These are phyloP conservation scores for Phalloptychus januarius DNA, from an alignment of 2,797 vertebrate species.

Conservation along the genomic window DNA sequence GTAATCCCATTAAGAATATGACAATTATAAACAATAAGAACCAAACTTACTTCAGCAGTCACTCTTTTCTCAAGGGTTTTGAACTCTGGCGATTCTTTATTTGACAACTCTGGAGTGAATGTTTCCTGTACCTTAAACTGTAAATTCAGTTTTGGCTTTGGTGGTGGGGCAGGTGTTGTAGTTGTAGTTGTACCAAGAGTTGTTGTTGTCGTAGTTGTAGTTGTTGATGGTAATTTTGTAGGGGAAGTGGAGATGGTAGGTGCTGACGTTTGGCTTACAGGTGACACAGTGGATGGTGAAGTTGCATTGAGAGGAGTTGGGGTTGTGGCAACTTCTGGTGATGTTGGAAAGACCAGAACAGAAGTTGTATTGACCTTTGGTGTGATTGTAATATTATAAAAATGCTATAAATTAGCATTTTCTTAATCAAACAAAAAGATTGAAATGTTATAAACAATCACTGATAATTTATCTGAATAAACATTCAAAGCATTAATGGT, in stretches of 20 bases:
- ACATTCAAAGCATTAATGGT: too few relatives aligned
- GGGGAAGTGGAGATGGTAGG: background rate
- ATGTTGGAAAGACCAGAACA: too few relatives aligned
- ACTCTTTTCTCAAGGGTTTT: background rate
- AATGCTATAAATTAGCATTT: too few relatives aligned
- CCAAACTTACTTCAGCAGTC: background rate
- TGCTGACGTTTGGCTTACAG: background rate
- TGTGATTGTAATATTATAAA: too few relatives aligned
- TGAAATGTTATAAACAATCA: too few relatives aligned
- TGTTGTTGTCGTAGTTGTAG: background rate
- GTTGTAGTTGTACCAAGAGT: background rate
- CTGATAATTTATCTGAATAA: too few relatives aligned
- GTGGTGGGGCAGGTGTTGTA: background rate
- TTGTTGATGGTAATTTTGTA: background rate
- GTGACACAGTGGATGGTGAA: background rate
- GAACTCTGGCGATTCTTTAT: background rate
- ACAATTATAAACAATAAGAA: background rate
- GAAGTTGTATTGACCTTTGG: too few relatives aligned
- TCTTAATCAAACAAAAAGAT: too few relatives aligned
- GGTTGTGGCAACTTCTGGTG: too few relatives aligned
- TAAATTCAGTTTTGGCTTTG: background rate
- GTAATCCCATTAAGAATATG: background rate
- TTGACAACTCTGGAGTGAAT: background rate
- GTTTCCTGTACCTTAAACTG: background rate
- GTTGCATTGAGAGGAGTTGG: background rate